Base-by-base conservation (phyloP, 2,888 invertebrate genomes). In the Marasmarcha lunaedactyla region DNA sequence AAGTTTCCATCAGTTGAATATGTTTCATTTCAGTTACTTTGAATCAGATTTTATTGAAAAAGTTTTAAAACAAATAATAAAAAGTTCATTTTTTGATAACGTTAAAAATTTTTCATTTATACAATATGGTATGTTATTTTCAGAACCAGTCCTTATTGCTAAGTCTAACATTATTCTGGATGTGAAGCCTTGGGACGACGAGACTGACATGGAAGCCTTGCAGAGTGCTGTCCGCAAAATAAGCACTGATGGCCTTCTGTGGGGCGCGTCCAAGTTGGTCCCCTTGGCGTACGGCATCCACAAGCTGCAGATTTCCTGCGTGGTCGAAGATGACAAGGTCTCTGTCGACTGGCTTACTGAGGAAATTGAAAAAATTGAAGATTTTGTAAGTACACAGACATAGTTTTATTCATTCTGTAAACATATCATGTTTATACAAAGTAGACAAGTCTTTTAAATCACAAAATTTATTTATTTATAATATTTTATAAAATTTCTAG, bases 281-380 rank as follows among this genome's bases (percentile, higher is more conserved):
- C 95, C 96, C 15, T 85, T 97, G 30, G 97, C 94, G 3, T 97
- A 91, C 77, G 96, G 97, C 40, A 96, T 97, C 54, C 88, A 92
- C 54, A 97, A 98, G 69, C 84, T 98, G 41, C 94, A 94, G 72
- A 96, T 98, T 54, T 90, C 90, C 25, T 93, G 92, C 71, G 96
- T 97, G 35, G 93, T 98, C 27, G 97, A 96, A 84, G 97, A 97
- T 71, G 97, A 96, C n/a, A 95, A 96, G 76, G 93, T 97, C 13
- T 94, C 94, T 27, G 86, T 94, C 37, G 95, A 95, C 67, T 90
- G 89, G 88, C 84, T 97, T 25, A 91, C 90, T 53, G 97, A 98
- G 72, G 87, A 90, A 69, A 91, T 98, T 51, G 90, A 93, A 60
- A 90, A 88, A 53, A 78, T 89, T 55, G 94, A 95, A 76, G 95